Conservation (phyloP, 2,113 vertebrate species). For the Solea senegalensis region DNA sequence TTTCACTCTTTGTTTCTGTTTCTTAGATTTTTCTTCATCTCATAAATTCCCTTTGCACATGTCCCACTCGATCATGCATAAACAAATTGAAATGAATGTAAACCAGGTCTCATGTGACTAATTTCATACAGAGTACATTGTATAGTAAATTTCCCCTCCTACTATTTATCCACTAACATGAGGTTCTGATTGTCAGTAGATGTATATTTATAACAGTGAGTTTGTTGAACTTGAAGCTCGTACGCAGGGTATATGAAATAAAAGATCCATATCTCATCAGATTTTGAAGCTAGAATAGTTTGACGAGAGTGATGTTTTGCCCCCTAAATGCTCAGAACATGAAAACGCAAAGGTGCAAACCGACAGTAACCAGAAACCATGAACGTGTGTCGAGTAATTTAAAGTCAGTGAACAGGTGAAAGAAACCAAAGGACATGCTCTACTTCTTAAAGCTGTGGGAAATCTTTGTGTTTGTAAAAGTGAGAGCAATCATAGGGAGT, state of each 20-base stretch:
- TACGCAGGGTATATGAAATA: slow-evolving; percentile 8
- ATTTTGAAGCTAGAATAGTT: slow-evolving; percentile 9
- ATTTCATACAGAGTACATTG: slow-evolving; percentile 28
- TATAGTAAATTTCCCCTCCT: slow-evolving; percentile 51
- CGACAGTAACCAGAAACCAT: slow-evolving; percentile 48
- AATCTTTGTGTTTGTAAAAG: background rate
- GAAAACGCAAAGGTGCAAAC: slow-evolving; percentile 36
- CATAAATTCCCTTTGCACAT: slow-evolving; percentile 24
- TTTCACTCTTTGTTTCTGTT: background rate
- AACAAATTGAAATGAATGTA: slow-evolving; percentile 28
- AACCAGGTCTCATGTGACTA: slow-evolving; percentile 53
- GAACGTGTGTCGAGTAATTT: slow-evolving; percentile 40
- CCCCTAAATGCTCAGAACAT: slow-evolving; percentile 49
- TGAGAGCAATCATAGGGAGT: too few species aligned
- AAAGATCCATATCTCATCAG: background rate
- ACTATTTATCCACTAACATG: slow-evolving; percentile 16
- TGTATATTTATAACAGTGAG: background rate
- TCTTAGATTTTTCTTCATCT: background rate
- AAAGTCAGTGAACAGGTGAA: slow-evolving; percentile 44
- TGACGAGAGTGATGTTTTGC: slow-evolving; percentile 3
- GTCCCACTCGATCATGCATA: slow-evolving; percentile 29
- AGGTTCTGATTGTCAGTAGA: background rate
- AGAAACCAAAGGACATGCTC: slow-evolving; percentile 21
- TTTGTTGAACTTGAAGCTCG: background rate
- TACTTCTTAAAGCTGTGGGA: background rate